phyloP scores from a whole-genome alignment of 1,140 invertebrate species.

The Sarcophaga bullata region DNA sequence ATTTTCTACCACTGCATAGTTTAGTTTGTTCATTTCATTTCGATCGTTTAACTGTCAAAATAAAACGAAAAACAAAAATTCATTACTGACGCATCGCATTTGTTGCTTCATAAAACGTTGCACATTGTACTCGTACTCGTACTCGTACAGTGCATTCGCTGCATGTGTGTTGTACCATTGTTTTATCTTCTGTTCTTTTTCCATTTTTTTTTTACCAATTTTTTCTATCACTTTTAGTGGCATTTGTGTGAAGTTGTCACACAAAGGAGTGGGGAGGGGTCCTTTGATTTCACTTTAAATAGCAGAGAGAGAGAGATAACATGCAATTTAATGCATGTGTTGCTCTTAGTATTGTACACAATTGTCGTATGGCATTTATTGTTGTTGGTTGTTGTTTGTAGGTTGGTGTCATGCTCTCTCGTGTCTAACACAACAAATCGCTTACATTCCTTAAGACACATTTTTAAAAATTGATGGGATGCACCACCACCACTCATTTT shows the following conservation, averaged over 20 bases:
- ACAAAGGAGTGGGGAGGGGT: constrained; percentile 45
- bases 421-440: constrained; percentile 60
- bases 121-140: neutral
- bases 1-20: neutral
- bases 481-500: neutral
- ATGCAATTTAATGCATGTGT: constrained; percentile 44
- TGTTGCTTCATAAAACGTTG: constrained; percentile 24
- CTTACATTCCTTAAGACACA: constrained; percentile 58
- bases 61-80: neutral
- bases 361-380: neutral
- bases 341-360: constrained; percentile 28
- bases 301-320: neutral
- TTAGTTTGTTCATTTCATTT: neutral
- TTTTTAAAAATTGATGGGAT: constrained; percentile 59
- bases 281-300: constrained; percentile 33
- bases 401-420: constrained; percentile 37
- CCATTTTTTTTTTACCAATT: neutral
- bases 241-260: constrained; percentile 28
- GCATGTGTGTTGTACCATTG: too few relatives aligned
- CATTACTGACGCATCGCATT: constrained; percentile 19
- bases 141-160: too few relatives aligned
- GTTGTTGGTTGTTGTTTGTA: neutral
- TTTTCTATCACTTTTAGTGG: constrained; percentile 8
- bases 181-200: too few relatives aligned
- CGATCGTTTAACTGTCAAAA: neutral